Evolutionary conservation across 2,888 invertebrate genomes (phyloP).

Genomic region (Oeneis ivallda): DNA sequence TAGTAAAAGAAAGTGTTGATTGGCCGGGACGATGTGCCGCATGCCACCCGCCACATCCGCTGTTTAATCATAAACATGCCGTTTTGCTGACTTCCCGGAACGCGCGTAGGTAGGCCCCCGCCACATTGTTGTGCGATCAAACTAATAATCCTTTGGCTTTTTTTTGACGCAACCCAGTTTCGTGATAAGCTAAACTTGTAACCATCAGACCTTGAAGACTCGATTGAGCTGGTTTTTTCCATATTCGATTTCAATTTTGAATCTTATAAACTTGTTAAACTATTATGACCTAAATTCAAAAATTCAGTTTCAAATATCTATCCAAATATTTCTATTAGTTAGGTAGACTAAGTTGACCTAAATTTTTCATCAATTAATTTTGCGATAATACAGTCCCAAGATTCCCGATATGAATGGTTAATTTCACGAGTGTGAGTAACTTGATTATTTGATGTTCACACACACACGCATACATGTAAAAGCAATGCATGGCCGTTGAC

Average conservation of each 20-base stretch:
- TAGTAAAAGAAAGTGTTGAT: conserved; percentile 50
- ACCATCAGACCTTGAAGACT: background rate
- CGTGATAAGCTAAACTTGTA: background rate
- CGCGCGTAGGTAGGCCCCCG: conserved; percentile 61
- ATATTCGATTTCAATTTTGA: background rate
- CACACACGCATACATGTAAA: conserved; percentile 56
- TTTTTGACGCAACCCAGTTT: conserved; percentile 10
- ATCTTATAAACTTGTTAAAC: background rate
- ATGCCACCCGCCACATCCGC: conserved; percentile 67
- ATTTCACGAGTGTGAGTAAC: conserved; percentile 63
- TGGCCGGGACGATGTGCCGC: conserved; percentile 55
- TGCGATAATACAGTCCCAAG: conserved; percentile 13
- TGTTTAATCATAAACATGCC: conserved; percentile 66
- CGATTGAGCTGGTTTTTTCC: background rate
- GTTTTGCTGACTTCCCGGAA: conserved; percentile 72
- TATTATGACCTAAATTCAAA: no score
- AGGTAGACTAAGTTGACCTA: conserved; percentile 19
- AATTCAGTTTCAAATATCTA: no score
- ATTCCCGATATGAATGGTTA: conserved; percentile 50
- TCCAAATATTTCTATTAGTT: background rate
- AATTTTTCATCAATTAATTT: conserved; percentile 12
- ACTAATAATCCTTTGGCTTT: conserved; percentile 27
- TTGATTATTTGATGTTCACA: conserved; percentile 65
- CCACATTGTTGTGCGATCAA: conserved; percentile 53
- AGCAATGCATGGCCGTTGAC: conserved; percentile 75